Conservation (phyloP, 2,888 invertebrate species). For the Cataglyphis rosenhaueri region DNA sequence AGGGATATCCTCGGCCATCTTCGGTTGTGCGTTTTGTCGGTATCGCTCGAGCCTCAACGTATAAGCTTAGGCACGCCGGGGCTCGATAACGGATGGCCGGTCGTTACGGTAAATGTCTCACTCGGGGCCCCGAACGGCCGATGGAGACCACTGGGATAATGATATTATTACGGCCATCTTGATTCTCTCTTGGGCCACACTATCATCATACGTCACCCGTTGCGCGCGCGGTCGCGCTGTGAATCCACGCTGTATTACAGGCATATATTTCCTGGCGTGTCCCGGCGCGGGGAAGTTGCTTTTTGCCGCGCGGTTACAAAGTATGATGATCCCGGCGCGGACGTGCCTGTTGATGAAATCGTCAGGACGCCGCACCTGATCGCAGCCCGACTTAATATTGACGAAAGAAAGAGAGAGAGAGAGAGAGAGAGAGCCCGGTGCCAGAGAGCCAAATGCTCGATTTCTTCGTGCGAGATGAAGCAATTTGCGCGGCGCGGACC, state of each 20-base stretch:
- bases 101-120: slow-evolving; percentile 84
- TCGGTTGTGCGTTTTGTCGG: slow-evolving; percentile 62
- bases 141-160: slow-evolving; percentile 83
- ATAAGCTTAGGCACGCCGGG: slow-evolving; percentile 67
- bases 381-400: slow-evolving; percentile 77
- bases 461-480: slow-evolving; percentile 69
- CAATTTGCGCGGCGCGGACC: slow-evolving; percentile 65
- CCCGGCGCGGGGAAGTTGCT: slow-evolving; percentile 73
- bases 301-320: slow-evolving; percentile 81
- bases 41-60: slow-evolving; percentile 64
- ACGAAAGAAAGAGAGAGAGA: slow-evolving; percentile 45
- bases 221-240: slow-evolving; percentile 75
- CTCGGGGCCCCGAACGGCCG: slow-evolving; percentile 77
- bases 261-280: slow-evolving; percentile 77
- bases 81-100: slow-evolving; percentile 80
- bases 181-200: slow-evolving; percentile 82
- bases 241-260: slow-evolving; percentile 77
- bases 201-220: slow-evolving; percentile 84
- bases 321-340: slow-evolving; percentile 81
- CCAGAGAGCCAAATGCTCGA: slow-evolving; percentile 69
- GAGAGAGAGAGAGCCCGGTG: slow-evolving; percentile 59
- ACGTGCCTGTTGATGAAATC: slow-evolving; percentile 81
- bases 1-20: slow-evolving; percentile 35
- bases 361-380: slow-evolving; percentile 80
- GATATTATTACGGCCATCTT: slow-evolving; percentile 85